phyloP scores from a whole-genome alignment of 2,797 vertebrate genomes.

The Lepus oiostolus region DNA sequence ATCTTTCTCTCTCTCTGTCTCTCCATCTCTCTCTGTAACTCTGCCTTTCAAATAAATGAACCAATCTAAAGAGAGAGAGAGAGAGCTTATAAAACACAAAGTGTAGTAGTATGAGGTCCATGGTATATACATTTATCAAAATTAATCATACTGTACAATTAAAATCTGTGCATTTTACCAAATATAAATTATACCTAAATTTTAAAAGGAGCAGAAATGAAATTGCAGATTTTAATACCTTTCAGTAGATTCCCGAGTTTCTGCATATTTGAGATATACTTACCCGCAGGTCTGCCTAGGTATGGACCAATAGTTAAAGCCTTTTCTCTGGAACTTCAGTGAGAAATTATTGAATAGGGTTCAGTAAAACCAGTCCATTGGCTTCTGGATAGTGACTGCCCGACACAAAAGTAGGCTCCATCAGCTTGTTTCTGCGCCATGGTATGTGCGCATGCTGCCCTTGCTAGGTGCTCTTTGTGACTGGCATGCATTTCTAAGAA shows the following conservation, averaged over 20 bases:
- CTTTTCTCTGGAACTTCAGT: slow-evolving; percentile 55
- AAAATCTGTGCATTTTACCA: slow-evolving; percentile 36
- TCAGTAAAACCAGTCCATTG: background rate
- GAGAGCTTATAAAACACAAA: slow-evolving; percentile 15
- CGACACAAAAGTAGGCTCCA: background rate
- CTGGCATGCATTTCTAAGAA: background rate
- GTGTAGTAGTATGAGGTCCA: background rate
- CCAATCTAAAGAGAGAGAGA: no score
- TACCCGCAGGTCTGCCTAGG: slow-evolving; percentile 20
- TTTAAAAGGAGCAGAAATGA: slow-evolving; percentile 34
- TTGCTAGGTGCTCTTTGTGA: background rate
- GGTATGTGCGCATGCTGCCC: background rate
- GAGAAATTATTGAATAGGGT: background rate
- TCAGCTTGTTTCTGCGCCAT: background rate
- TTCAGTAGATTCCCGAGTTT: background rate
- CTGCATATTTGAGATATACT: slow-evolving; percentile 13
- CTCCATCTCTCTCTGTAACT: no score
- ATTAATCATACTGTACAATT: slow-evolving; percentile 7
- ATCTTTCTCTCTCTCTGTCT: no score
- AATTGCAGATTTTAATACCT: slow-evolving; percentile 42
- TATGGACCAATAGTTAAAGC: background rate
- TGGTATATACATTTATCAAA: slow-evolving; percentile 24
- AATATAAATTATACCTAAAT: slow-evolving; percentile 32
- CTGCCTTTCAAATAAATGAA: no score
- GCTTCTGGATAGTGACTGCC: background rate